Evolutionary conservation across 2,113 vertebrate genomes (phyloP).

Genomic region (Brienomyrus longianalis): DNA sequence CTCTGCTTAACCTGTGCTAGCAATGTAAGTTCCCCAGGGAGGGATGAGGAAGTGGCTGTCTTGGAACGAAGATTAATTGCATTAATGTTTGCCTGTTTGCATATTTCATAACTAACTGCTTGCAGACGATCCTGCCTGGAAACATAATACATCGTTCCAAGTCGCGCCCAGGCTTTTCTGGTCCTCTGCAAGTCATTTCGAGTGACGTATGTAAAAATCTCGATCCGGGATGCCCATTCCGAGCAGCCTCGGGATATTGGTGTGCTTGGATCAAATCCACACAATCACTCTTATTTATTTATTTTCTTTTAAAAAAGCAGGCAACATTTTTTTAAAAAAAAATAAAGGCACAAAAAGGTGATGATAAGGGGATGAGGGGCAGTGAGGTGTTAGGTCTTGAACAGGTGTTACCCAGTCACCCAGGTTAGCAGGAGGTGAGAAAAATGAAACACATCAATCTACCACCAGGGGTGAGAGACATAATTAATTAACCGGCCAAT

Average conservation of each 20-base stretch:
- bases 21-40: background rate
- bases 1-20: background rate
- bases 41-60: background rate
- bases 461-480: background rate
- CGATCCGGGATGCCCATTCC: background rate
- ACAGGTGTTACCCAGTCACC: background rate
- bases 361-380: background rate
- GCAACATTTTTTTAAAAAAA: background rate
- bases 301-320: background rate
- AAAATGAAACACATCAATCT: background rate
- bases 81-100: background rate
- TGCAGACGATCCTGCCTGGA: background rate
- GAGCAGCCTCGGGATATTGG: background rate
- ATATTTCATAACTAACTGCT: background rate
- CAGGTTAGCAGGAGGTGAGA: background rate
- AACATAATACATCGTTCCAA: background rate
- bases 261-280: background rate
- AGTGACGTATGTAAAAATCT: background rate
- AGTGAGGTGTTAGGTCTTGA: background rate
- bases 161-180: background rate
- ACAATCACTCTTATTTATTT: background rate
- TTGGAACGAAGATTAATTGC: background rate
- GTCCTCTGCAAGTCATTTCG: background rate
- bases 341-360: background rate
- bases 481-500: background rate